Base-by-base conservation (phyloP, 2,888 invertebrate genomes). In the Coleophora deauratella region DNA sequence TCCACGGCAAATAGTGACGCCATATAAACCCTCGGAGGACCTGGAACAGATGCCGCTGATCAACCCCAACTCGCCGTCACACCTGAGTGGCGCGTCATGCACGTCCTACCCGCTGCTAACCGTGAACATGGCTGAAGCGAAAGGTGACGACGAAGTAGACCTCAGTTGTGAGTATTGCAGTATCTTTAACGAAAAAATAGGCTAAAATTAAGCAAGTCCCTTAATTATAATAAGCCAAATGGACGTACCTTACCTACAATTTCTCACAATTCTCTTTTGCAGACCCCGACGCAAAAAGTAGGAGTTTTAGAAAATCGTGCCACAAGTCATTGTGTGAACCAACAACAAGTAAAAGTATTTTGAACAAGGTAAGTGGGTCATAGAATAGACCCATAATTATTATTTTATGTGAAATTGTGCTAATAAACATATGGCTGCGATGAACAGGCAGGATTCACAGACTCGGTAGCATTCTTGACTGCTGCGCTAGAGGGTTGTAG, bases 11-110 rank as follows among this genome's bases (percentile, higher is more conserved):
- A 90, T 96, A 14, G 95, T 96, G 30, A 91, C 94, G 8, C 95
- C 96, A 1, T 96, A 95, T 73, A 93, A 95, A 61, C 95, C 95
- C 0, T 94, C 94, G 12, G 94, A 95, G 61, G 96, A 96, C 59
- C 72, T 91, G 52, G 92, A 92, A 57, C 90, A 90, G 55, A 88
- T 90, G 30, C 91, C 91, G 0, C 70, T 91, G 9, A 76, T 91
- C 44, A 81, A 87, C 51, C 88, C 89, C 0, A 81, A 82, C 48
- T 86, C 86, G 1, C 86, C 86, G 3, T 85, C 86, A 0, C 86
- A 86, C 37, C 65, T 80, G 1, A 66, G 72, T 0, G 73, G 67
- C 0, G 71, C 73, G 0, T 61, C 72, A 0, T 66, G 70, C 41
- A 59, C 70, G 1, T 65, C 72, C 0, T 81, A 78, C 49, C 78